Evolutionary conservation across 2,113 vertebrate species (phyloP), one percentile per base, ranked within the genome.

Genomic region (Leptodactylus fuscus): DNA sequence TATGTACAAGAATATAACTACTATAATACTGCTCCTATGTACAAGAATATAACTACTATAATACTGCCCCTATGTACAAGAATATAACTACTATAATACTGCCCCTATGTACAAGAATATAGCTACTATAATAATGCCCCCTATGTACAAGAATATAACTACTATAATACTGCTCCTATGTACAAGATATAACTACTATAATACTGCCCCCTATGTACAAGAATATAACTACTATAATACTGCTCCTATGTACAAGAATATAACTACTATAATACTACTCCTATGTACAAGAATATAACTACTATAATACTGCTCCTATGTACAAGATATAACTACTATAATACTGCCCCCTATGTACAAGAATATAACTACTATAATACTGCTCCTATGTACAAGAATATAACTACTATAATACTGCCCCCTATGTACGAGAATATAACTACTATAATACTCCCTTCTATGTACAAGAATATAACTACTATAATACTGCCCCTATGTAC

Each of bases 291-390:
- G 58, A 62, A 62, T 62, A 62, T 27, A 62, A 62, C 24, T 62
- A 62, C 58, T 62, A 62, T 62, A 62, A 62, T 62, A 62, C 24
- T 62, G 58, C 8, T 44, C 58, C 58, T 27, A 62, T 62, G 8
- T 62, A 62, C 58, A 62, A 29, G 24, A 60, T 60, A 60, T 60
- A 60, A 60, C 22, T 60, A 60, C 22, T 60, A 60, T 60, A 60
- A 60, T 60, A 60, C 55, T 24, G 55, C 55, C 20, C 55, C n/a
- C 55, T 60, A 60, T 60, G 9, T 60, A 60, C 55, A 60, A 60
- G 55, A 60, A 60, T 60, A 60, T 60, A 65, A 65, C 60, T 65
- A 65, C 60, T 65, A 58, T 65, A 65, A 32, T 65, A 65, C 60
- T 65, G 60, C 27, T 27, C 60, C 60, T 15, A 65, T 65, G 13